Percentiles rank a stretch among this genome's conserved stretches.
phyloP scores from a whole-genome alignment of 2,888 invertebrate species.

The Tenthredo mesomela region DNA sequence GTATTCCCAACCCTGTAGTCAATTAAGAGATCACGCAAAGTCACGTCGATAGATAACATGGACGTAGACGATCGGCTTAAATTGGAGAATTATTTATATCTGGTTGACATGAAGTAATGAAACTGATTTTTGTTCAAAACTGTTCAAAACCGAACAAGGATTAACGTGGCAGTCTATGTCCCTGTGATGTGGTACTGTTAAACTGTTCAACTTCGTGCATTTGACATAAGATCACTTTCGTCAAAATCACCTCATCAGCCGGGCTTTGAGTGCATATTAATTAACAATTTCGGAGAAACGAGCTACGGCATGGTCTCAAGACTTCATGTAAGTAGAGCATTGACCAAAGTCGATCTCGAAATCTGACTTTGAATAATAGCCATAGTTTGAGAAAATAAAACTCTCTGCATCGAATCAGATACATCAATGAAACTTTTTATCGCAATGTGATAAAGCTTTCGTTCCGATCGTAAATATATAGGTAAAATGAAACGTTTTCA shows the following conservation, averaged over 20 bases:
- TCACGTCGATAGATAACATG: background rate
- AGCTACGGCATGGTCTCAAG: too few relatives aligned
- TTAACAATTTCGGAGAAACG: too few relatives aligned
- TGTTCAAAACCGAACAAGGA: background rate
- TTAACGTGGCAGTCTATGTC: background rate
- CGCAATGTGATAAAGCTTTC: background rate
- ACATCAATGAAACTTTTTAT: background rate
- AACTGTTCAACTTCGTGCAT: too few relatives aligned
- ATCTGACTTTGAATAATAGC: background rate
- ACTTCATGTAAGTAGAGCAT: too few relatives aligned
- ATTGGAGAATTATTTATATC: too few relatives aligned
- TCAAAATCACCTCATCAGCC: too few relatives aligned
- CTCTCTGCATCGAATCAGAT: background rate
- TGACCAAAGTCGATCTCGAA: too few relatives aligned
- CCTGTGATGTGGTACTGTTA: too few relatives aligned
- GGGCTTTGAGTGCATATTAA: too few relatives aligned
- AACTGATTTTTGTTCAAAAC: background rate
- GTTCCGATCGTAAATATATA: background rate
- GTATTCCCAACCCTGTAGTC: constrained; percentile 81
- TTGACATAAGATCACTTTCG: too few relatives aligned
- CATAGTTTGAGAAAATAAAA: background rate
- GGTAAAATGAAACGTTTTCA: background rate
- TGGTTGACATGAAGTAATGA: background rate
- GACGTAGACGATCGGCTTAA: background rate
- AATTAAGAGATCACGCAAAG: background rate